Evolutionary conservation across 1,140 invertebrate genomes (phyloP).

Genomic region (Scaptomyza pallida): DNA sequence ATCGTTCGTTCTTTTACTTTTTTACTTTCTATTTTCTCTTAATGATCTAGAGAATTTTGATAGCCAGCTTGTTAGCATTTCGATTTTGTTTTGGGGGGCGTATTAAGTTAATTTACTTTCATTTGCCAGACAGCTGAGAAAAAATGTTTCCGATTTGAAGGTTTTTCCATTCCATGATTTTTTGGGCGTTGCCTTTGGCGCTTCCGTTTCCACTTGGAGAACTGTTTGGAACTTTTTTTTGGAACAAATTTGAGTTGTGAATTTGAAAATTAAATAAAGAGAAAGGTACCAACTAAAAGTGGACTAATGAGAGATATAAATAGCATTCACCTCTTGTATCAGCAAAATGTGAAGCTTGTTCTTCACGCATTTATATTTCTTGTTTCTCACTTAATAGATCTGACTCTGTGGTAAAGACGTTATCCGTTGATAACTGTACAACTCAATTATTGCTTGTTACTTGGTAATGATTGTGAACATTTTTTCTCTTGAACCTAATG

Average conservation of each 20-base stretch:
- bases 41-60: slow-evolving; percentile 56
- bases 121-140: slow-evolving; percentile 40
- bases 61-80: slow-evolving; percentile 45
- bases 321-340: not conserved
- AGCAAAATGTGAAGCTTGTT: not conserved
- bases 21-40: slow-evolving; percentile 79
- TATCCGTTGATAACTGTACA: not conserved
- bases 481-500: not conserved
- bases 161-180: slow-evolving; percentile 30
- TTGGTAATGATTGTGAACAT: not conserved
- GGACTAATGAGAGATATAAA: slow-evolving; percentile 12
- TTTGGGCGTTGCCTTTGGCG: slow-evolving; percentile 33
- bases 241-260: slow-evolving; percentile 16
- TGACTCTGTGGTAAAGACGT: not conserved
- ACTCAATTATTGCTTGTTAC: not conserved
- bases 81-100: slow-evolving; percentile 32
- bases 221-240: not conserved
- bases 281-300: slow-evolving; percentile 5
- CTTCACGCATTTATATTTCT: not conserved
- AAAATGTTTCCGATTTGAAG: slow-evolving; percentile 34
- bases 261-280: slow-evolving; percentile 18
- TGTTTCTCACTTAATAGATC: not conserved
- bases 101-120: slow-evolving; percentile 71
- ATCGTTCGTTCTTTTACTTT: slow-evolving; percentile 65
- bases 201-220: slow-evolving; percentile 51